Evolutionary conservation across 2,797 vertebrate genomes (phyloP).

Genomic region (Cryptoprocta ferox): DNA sequence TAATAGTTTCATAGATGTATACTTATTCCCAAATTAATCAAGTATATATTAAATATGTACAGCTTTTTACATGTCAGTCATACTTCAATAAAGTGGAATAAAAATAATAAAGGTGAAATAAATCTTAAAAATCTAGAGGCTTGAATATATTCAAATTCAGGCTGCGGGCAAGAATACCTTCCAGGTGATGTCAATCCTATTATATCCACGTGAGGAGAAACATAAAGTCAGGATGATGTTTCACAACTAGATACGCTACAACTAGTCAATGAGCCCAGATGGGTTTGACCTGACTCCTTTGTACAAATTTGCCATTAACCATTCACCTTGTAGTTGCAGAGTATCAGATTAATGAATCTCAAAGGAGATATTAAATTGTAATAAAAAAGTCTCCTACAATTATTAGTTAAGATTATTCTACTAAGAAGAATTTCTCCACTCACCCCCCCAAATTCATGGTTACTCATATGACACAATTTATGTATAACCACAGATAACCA

Average conservation of each 20-base stretch:
- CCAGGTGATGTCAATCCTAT: background rate
- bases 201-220: background rate
- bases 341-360: background rate
- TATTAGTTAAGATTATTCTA: background rate
- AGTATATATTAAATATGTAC: background rate
- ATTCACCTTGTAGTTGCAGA: background rate
- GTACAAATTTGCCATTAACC: background rate
- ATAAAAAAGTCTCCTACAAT: background rate
- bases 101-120: background rate
- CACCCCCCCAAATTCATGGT: rapidly evolving
- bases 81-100: background rate
- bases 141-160: background rate
- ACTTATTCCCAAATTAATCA: background rate
- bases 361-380: background rate
- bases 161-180: background rate
- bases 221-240: background rate
- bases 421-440: background rate
- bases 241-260: background rate
- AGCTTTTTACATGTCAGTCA: background rate
- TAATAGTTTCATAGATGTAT: background rate
- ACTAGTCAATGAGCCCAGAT: background rate
- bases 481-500: too few species aligned
- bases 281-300: background rate
- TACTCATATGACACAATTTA: background rate
- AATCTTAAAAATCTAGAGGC: background rate